A percentile compares a stretch with the other conserved stretches of the same genome.
These are phyloP conservation scores for Thalassophryne amazonica DNA, from an alignment of 2,797 vertebrate genomes.

Conservation along the genomic window DNA sequence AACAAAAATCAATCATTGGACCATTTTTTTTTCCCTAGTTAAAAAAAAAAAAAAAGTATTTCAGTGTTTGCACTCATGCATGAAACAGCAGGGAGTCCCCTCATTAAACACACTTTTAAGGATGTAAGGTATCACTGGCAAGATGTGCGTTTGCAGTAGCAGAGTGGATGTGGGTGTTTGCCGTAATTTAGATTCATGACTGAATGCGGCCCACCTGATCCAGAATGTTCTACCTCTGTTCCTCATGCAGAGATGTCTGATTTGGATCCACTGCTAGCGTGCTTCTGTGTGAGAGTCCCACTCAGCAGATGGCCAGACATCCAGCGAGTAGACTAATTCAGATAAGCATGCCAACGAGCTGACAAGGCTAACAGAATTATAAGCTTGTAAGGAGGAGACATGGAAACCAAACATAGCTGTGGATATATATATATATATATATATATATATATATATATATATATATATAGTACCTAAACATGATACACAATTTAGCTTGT, in stretches of 20 bases:
- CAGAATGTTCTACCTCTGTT: conserved; percentile 60
- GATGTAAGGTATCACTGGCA: conserved; percentile 42
- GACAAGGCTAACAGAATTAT: conserved; percentile 69
- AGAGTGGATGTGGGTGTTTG: conserved; percentile 51
- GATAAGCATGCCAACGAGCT: conserved; percentile 71
- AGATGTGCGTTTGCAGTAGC: conserved; percentile 47
- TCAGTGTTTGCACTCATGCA: conserved; percentile 45
- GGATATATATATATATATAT: too few relatives aligned
- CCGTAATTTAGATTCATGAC: conserved; percentile 62
- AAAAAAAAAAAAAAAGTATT: too few relatives aligned
- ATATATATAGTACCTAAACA: too few relatives aligned
- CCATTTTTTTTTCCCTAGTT: too few relatives aligned
- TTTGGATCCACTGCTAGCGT: conserved; percentile 52
- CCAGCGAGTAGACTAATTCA: conserved; percentile 69
- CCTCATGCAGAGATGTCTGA: conserved; percentile 39
- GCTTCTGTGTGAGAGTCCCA: conserved; percentile 26
- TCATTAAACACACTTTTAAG: conserved; percentile 55
- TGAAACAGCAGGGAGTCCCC: conserved; percentile 49
- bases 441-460: too few relatives aligned
- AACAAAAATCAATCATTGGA: conserved; percentile 41
- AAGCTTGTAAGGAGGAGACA: conserved; percentile 56
- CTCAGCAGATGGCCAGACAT: conserved; percentile 74
- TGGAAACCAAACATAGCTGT: conserved; percentile 39
- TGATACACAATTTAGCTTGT: too few relatives aligned
- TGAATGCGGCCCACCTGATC: conserved; percentile 54